Conservation (phyloP, 2,888 invertebrate genomes). For the Zaprionus bogoriensis region DNA sequence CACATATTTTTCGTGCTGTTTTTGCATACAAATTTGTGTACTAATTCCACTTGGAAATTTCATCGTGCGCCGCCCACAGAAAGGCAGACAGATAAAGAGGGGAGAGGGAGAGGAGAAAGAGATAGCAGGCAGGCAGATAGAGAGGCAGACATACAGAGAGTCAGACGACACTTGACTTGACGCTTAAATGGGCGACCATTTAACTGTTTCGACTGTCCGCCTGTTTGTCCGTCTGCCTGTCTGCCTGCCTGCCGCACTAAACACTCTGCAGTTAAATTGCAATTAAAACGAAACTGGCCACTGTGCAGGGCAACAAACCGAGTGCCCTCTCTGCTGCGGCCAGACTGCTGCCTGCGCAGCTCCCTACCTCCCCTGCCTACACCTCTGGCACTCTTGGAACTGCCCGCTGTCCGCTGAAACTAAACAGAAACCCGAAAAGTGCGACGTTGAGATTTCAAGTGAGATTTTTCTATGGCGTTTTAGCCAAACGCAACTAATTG, state of each 20-base stretch:
- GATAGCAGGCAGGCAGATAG: not conserved
- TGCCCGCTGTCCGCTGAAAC: conserved; percentile 13
- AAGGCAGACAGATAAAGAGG: not conserved
- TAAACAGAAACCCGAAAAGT: conserved; percentile 47
- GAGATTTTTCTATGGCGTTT: conserved; percentile 40
- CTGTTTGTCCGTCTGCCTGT: not conserved
- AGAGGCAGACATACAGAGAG: not conserved
- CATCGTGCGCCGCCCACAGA: conserved; percentile 30
- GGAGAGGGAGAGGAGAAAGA: not conserved
- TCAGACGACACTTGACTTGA: not conserved
- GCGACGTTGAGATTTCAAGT: conserved; percentile 49
- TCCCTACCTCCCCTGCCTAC: not conserved
- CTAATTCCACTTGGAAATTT: conserved; percentile 39
- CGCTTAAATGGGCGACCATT: conserved; percentile 18
- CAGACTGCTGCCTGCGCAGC: not conserved
- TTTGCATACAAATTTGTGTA: conserved; percentile 18
- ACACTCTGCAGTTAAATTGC: conserved; percentile 47
- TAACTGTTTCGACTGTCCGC: not conserved
- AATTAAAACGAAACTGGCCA: conserved; percentile 45
- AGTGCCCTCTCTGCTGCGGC: not conserved
- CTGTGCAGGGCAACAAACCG: conserved; percentile 31
- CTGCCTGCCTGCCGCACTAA: conserved; percentile 16
- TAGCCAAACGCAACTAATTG: conserved; percentile 63
- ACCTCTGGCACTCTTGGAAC: not conserved
- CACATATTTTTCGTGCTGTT: conserved; percentile 4